A percentile compares a stretch with the other conserved stretches of the same genome.
phyloP scores from a whole-genome alignment of 1,140 invertebrate species.

The Phocides pigmalion region DNA sequence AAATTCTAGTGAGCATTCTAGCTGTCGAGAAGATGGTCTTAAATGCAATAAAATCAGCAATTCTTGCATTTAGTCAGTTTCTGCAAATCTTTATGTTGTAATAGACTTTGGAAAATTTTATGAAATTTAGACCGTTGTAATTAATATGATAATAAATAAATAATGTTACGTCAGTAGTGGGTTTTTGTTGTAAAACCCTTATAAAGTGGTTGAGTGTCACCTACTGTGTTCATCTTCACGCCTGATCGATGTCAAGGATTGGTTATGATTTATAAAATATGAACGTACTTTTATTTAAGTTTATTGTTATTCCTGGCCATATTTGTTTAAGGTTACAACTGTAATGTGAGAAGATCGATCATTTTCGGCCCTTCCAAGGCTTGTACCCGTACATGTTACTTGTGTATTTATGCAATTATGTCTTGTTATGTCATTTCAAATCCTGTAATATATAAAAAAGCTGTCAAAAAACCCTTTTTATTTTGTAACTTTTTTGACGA shows the following conservation, averaged over 20 bases:
- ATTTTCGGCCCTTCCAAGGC: constrained; percentile 35
- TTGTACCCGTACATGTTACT: neutral
- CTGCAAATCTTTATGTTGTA: constrained; percentile 7
- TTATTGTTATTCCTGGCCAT: constrained; percentile 47
- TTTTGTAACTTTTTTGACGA: constrained; percentile 6
- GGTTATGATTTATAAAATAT: constrained; percentile 54
- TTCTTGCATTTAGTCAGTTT: constrained; percentile 2
- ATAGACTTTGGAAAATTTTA: constrained; percentile 4
- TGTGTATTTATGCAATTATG: constrained; percentile 19
- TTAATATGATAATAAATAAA: no score
- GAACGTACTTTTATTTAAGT: constrained; percentile 42
- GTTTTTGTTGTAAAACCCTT: constrained; percentile 20
- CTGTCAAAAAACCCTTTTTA: constrained; percentile 5
- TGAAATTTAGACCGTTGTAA: neutral
- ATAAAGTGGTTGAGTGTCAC: constrained; percentile 28
- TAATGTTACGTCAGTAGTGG: no score
- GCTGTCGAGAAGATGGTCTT: neutral
- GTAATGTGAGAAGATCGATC: constrained; percentile 47
- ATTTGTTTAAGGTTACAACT: constrained; percentile 52
- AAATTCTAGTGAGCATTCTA: neutral
- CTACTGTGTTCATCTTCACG: constrained; percentile 37
- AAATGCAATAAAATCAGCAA: constrained; percentile 8
- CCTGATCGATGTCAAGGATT: constrained; percentile 55
- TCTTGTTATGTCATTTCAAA: constrained; percentile 22
- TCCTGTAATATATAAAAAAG: no score